Conservation (phyloP, 2,888 invertebrate species). For the Drosophila nigricruria region DNA sequence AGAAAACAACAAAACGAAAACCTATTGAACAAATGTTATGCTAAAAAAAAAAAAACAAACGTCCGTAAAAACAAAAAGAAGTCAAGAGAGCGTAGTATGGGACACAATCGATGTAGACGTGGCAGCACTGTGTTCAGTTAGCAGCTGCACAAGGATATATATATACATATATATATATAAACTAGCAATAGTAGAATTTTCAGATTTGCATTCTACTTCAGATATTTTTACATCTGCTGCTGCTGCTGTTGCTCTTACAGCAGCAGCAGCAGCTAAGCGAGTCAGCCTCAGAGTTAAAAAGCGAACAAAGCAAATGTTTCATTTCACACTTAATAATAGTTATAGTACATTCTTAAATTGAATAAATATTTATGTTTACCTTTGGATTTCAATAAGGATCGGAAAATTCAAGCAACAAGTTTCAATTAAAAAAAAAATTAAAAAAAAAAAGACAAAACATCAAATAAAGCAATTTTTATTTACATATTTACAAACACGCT, state of each 20-base stretch:
- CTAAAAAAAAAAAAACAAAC: conserved; percentile 27
- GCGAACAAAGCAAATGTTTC: conserved; percentile 39
- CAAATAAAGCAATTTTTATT: conserved; percentile 22
- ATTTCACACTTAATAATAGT: conserved; percentile 48
- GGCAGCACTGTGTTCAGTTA: conserved; percentile 2
- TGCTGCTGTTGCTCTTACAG: conserved; percentile 13
- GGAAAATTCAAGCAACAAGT: conserved; percentile 29
- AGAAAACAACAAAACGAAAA: conserved; percentile 11
- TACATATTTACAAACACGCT: conserved; percentile 2
- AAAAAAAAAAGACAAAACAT: conserved; percentile 12
- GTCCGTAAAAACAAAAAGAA: conserved; percentile 31
- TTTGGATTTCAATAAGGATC: conserved; percentile 20
- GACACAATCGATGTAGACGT: conserved; percentile 4
- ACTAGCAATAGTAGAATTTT: conserved; percentile 14
- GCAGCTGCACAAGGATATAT: conserved; percentile 4
- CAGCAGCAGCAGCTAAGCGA: conserved; percentile 13
- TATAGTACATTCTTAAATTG: conserved; percentile 40
- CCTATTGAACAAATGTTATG: conserved; percentile 45
- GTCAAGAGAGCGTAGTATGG: conserved; percentile 7
- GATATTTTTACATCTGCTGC: conserved; percentile 30
- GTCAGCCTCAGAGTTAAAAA: conserved; percentile 34
- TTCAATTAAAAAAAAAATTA: conserved; percentile 49
- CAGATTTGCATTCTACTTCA: conserved; percentile 25
- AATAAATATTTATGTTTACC: conserved; percentile 31
- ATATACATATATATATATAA: not conserved